Evolutionary conservation across 2,888 invertebrate genomes (phyloP).

Genomic region (Brachypterus glaber): DNA sequence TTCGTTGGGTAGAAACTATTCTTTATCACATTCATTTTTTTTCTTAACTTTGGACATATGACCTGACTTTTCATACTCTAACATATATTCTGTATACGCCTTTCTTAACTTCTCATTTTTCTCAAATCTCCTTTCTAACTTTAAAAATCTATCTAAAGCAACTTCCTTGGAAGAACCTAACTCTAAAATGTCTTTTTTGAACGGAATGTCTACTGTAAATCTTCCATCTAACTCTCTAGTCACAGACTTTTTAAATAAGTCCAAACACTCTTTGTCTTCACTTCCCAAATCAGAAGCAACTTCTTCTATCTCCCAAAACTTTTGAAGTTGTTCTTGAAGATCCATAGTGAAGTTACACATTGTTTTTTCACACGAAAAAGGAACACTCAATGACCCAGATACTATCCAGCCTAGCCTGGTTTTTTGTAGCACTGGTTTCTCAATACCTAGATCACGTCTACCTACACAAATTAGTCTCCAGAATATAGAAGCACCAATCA

Average conservation of each 20-base stretch:
- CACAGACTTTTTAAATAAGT: not conserved
- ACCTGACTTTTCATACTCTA: not conserved
- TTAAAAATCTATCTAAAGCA: not conserved
- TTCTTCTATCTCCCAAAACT: not conserved
- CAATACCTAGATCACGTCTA: too few species aligned
- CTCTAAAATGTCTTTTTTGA: not conserved
- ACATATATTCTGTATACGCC: not conserved
- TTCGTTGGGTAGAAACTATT: too few species aligned
- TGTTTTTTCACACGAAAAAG: too few species aligned
- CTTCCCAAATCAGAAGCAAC: too few species aligned
- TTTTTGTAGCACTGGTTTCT: too few species aligned
- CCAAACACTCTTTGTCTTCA: not conserved
- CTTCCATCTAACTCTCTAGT: not conserved
- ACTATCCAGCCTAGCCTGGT: too few species aligned
- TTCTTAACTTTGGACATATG: not conserved
- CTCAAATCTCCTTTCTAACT: not conserved
- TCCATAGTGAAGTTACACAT: too few species aligned
- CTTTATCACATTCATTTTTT: too few species aligned
- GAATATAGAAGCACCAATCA: too few species aligned
- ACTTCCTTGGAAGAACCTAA: not conserved
- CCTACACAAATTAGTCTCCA: too few species aligned
- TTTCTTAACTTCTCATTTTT: not conserved
- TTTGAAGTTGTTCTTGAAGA: constrained; percentile 2
- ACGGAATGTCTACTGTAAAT: not conserved
- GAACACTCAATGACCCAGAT: too few species aligned